Evolutionary conservation across 2,797 vertebrate genomes (phyloP), one percentile per base, ranked within the genome.

Genomic region (Thaleichthys pacificus): DNA sequence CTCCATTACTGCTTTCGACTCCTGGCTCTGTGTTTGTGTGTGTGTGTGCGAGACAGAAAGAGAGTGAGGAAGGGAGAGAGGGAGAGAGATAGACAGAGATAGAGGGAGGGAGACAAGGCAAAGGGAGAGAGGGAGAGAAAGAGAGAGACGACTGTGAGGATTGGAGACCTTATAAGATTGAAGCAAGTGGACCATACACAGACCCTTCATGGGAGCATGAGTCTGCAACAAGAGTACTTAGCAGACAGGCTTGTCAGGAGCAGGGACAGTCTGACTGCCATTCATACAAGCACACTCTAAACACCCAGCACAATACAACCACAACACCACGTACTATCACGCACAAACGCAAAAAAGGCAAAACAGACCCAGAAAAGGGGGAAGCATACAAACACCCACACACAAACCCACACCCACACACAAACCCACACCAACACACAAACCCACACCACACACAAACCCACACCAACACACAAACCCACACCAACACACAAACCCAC

Each of bases 381-480:
- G 32, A 35, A 1, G 32, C 32, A 57, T 26, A 68, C 66, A 28
- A 19, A 68, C 28, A n/a, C 26, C 21, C 67, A 38, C 32, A 35
- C 49, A 68, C 66, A 28, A 17, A 68, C 67, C 30, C 28, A 69
- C 54, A n/a, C 26, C 21, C 67, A 38, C 32, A 35, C 49, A 68
- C 66, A 28, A 17, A 68, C 67, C 30, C 28, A 68, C 28, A n/a
- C 26, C 21, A 54, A 38, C 32, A 35, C 49, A 68, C 66, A 28
- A 17, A 68, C 67, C 30, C 28, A 69, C 54, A n/a, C 21, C 67
- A 38, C 32, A 35, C 49, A 68, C 66, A 28, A 17, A 68, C 67
- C 30, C 28, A 68, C 28, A n/a, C 26, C 21, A 54, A 38, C 32
- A 35, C 49, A 68, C 66, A 28, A 17, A 68, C 67, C 30, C 28